phyloP scores from a whole-genome alignment of 2,113 vertebrate species.

The Gracilinanus agilis region DNA sequence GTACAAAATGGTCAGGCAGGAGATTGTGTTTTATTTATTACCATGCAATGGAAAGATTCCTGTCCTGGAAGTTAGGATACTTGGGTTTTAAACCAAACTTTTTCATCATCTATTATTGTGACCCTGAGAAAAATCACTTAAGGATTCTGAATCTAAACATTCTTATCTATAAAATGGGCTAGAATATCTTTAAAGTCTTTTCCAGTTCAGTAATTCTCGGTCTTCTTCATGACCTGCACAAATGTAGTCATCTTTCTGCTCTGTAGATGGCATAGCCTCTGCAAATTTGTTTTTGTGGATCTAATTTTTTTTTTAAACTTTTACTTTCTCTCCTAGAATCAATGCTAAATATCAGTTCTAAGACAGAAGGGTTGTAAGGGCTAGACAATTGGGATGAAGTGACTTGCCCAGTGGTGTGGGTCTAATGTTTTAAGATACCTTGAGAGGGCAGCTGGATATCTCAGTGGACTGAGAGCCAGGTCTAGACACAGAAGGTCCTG shows the following conservation, averaged over 20 bases:
- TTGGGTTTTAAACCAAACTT: not conserved
- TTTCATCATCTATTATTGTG: constrained; percentile 7
- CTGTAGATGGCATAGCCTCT: not conserved
- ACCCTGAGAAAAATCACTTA: not conserved
- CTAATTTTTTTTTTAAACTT: constrained; percentile 41
- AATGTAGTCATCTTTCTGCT: not conserved
- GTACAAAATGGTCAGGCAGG: not conserved
- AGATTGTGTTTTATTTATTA: constrained; percentile 29
- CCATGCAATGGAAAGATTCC: not conserved
- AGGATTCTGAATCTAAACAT: not conserved
- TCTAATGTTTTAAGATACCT: constrained; percentile 50
- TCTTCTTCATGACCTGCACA: not conserved
- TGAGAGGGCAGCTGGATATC: not conserved
- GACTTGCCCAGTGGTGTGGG: not conserved
- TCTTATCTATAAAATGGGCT: not conserved
- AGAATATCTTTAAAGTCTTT: not conserved
- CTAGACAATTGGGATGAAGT: too few relatives aligned
- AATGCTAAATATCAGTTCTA: too few relatives aligned
- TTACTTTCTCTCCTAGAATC: too few relatives aligned
- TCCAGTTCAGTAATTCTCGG: not conserved
- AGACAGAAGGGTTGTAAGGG: too few relatives aligned
- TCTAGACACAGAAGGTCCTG: too few relatives aligned
- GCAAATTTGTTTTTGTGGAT: constrained; percentile 6
- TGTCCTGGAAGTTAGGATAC: not conserved
- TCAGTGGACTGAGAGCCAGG: too few relatives aligned